Conservation (phyloP, 2,797 vertebrate species). For the Ptychadena robeensis region DNA sequence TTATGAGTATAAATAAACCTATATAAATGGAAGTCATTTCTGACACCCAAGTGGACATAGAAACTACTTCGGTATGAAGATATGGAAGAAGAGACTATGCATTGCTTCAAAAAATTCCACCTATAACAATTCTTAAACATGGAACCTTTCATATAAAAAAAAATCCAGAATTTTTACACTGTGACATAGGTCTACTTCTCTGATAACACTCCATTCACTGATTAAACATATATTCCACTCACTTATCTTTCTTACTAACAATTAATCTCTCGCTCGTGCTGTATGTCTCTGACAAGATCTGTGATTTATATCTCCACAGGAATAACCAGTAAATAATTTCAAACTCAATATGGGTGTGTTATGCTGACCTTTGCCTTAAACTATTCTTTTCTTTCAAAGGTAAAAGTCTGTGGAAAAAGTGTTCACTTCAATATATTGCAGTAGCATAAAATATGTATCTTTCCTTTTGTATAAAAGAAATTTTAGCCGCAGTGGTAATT, state of each 20-base stretch:
- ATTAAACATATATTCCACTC: background rate
- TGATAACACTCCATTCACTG: background rate
- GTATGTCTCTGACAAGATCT: background rate
- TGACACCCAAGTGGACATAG: no score
- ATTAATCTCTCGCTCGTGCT: constrained; percentile 5
- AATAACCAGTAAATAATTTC: background rate
- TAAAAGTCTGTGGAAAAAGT: constrained; percentile 27
- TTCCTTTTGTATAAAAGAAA: constrained; percentile 43
- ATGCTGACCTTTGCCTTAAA: constrained; percentile 11
- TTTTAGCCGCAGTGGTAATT: constrained; percentile 49
- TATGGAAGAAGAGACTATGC: no score
- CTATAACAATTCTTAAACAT: no score
- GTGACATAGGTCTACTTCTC: no score
- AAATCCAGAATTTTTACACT: no score
- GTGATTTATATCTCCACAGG: constrained; percentile 19
- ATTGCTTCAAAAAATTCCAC: no score
- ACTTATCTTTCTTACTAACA: background rate
- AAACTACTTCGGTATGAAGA: no score
- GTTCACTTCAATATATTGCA: constrained; percentile 39
- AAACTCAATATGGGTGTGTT: background rate
- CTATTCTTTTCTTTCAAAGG: constrained; percentile 12
- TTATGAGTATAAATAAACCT: no score
- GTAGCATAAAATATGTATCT: constrained; percentile 50
- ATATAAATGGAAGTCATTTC: no score
- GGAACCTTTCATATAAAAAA: no score